A percentile compares a stretch with the other conserved stretches of the same genome.
These are phyloP conservation scores for Plestiodon gilberti DNA, from an alignment of 2,113 vertebrate genomes.

Conservation along the genomic window DNA sequence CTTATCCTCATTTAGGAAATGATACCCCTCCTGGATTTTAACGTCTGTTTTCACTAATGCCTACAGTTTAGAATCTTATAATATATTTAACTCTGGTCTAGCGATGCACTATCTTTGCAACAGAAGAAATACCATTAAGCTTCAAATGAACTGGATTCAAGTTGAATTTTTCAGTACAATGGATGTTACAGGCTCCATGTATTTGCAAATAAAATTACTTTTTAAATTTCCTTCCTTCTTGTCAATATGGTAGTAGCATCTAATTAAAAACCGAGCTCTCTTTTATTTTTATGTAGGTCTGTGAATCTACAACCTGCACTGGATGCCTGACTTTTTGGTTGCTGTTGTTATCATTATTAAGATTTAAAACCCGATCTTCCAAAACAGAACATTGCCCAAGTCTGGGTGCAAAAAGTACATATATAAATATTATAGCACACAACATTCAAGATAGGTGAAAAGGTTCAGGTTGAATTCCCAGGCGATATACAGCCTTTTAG, in stretches of 20 bases:
- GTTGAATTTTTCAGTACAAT: constrained; percentile 34
- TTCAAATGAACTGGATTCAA: constrained; percentile 40
- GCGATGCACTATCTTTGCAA: constrained; percentile 17
- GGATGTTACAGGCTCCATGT: constrained; percentile 29
- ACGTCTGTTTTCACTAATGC: constrained; percentile 44
- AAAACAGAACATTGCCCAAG: neutral
- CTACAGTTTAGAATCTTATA: constrained; percentile 39
- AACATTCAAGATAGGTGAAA: neutral
- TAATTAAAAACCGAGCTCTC: neutral
- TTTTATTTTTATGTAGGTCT: neutral
- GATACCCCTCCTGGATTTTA: constrained; percentile 55
- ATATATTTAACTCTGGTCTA: constrained; percentile 45
- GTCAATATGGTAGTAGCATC: neutral
- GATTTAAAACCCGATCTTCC: neutral
- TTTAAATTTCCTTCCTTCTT: constrained; percentile 19
- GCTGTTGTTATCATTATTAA: neutral
- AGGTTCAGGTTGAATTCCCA: neutral
- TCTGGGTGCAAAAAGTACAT: neutral
- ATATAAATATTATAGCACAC: neutral
- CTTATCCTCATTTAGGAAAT: constrained; percentile 54
- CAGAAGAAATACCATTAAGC: constrained; percentile 40
- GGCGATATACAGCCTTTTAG: neutral
- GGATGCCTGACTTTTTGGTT: neutral
- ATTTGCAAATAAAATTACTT: constrained; percentile 7
- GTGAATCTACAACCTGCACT: neutral